Evolutionary conservation across 1,140 invertebrate species (phyloP).

Genomic region (Euwallacea similis): DNA sequence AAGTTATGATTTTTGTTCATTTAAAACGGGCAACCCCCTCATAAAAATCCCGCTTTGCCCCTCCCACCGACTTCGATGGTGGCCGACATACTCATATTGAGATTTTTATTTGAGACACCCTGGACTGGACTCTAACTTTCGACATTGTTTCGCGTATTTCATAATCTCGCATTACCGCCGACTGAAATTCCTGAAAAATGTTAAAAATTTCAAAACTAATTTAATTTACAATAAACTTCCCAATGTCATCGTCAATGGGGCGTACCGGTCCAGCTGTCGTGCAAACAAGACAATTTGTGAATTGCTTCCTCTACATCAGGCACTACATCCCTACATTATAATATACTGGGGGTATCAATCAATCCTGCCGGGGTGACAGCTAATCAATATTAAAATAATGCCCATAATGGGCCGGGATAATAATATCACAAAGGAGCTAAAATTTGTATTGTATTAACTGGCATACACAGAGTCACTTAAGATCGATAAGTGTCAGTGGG

Average conservation of each 20-base stretch:
- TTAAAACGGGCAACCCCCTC: no score
- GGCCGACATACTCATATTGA: no score
- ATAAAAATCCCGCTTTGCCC: no score
- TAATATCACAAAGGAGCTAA: conserved; percentile 33
- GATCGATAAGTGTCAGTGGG: conserved; percentile 25
- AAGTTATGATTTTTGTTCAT: no score
- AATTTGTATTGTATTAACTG: conserved; percentile 33
- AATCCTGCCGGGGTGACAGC: conserved; percentile 26
- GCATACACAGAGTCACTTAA: conserved; percentile 29
- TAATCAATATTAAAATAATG: conserved; percentile 38
- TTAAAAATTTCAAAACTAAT: neutral
- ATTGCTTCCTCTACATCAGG: conserved; percentile 30
- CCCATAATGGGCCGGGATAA: conserved; percentile 30
- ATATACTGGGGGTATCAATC: conserved; percentile 36
- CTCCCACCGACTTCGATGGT: no score
- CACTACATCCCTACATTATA: conserved; percentile 30
- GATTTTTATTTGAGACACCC: no score
- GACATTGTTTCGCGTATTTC: no score
- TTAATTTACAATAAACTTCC: neutral
- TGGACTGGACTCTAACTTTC: no score
- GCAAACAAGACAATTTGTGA: conserved; percentile 32
- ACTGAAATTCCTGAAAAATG: no score
- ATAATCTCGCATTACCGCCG: no score
- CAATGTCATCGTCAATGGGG: conserved; percentile 8
- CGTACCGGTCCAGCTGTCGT: conserved; percentile 27